phyloP scores from a whole-genome alignment of 37 sponge, comb jelly and placozoan genomes.

The Agelas oroides region DNA sequence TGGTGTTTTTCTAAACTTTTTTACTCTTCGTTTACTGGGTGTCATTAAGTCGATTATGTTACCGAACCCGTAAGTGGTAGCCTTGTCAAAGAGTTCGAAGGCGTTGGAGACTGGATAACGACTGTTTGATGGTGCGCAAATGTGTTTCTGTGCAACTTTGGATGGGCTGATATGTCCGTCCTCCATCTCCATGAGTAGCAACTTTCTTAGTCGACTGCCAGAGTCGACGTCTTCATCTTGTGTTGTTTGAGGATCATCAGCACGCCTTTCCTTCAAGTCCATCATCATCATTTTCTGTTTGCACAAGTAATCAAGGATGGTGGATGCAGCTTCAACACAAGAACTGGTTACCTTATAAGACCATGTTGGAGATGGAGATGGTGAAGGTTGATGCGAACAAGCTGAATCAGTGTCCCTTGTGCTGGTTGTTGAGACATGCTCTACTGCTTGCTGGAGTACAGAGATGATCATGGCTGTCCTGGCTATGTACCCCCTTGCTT shows the following conservation, averaged over 20 bases:
- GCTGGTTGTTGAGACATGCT: neutral
- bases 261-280: neutral
- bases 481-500: neutral
- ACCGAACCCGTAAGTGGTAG: neutral
- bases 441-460: conserved; percentile 1
- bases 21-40: neutral
- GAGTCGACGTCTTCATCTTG: neutral
- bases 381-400: neutral
- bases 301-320: conserved; percentile 1
- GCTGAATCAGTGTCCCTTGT: no score
- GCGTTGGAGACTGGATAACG: neutral
- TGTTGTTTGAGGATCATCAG: neutral
- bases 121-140: neutral
- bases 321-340: neutral
- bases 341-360: neutral
- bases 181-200: neutral
- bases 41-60: neutral
- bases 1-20: neutral
- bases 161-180: conserved; percentile 15
- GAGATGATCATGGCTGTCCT: neutral
- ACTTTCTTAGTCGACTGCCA: neutral
- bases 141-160: neutral
- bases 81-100: neutral
- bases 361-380: neutral
- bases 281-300: neutral